phyloP scores from a whole-genome alignment of 1,140 invertebrate genomes.

The Drosophila murphyi region DNA sequence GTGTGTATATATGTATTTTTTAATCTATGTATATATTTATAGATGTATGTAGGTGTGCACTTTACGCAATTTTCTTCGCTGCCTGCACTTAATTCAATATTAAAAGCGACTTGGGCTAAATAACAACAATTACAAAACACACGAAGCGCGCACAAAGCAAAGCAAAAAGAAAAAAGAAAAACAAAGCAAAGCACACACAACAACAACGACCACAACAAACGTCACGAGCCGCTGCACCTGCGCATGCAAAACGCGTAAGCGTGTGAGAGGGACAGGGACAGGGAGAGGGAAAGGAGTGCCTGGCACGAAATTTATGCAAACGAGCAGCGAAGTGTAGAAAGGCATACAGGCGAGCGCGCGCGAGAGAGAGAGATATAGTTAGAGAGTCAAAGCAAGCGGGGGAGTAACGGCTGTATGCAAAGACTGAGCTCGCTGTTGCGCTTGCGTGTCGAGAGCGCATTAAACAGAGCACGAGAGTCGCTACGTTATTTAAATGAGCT shows the following conservation, averaged over 20 bases:
- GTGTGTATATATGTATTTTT: neutral
- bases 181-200: slow-evolving; percentile 5
- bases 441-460: slow-evolving; percentile 65
- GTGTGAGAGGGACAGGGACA: neutral
- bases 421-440: slow-evolving; percentile 1
- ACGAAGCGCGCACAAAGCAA: slow-evolving; percentile 38
- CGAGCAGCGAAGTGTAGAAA: slow-evolving; percentile 81
- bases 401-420: slow-evolving; percentile 58
- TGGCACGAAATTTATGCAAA: slow-evolving; percentile 79
- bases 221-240: slow-evolving; percentile 70
- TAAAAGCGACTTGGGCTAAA: slow-evolving; percentile 54
- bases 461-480: slow-evolving; percentile 62
- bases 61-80: slow-evolving; percentile 44
- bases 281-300: slow-evolving; percentile 38
- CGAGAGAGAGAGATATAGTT: slow-evolving; percentile 27
- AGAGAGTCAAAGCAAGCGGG: neutral
- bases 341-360: slow-evolving; percentile 55
- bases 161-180: slow-evolving; percentile 2
- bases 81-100: slow-evolving; percentile 25
- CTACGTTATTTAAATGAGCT: slow-evolving; percentile 67
- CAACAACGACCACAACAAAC: slow-evolving; percentile 16
- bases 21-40: slow-evolving; percentile 34
- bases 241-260: slow-evolving; percentile 67
- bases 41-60: slow-evolving; percentile 21
- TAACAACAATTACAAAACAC: slow-evolving; percentile 76